Conservation (phyloP, 2,888 invertebrate genomes). For the Platycnemis pennipes region DNA sequence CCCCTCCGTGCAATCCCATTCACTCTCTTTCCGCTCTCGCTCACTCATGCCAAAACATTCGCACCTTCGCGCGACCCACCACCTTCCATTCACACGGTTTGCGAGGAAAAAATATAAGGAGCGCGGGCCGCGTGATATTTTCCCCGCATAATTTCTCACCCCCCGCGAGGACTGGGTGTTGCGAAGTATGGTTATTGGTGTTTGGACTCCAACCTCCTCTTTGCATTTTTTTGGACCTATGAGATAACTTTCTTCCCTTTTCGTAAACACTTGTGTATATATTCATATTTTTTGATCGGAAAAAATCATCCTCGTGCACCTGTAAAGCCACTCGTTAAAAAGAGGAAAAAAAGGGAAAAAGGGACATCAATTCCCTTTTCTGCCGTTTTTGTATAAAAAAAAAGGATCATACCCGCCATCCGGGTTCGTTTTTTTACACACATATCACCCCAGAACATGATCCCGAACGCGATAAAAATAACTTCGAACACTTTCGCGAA, state of each 20-base stretch:
- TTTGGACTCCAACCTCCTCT: conserved; percentile 43
- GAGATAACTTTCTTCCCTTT: not conserved
- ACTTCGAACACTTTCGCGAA: conserved; percentile 40
- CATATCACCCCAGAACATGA: not conserved
- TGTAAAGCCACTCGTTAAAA: conserved; percentile 2
- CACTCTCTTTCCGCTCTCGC: conserved; percentile 17
- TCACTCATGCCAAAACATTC: not conserved
- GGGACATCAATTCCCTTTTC: not conserved
- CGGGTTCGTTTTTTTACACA: not conserved
- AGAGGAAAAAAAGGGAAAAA: not conserved
- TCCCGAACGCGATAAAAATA: conserved; percentile 35
- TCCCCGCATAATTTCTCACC: not conserved
- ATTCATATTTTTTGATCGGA: not conserved
- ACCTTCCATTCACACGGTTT: not conserved
- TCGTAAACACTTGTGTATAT: conserved; percentile 1
- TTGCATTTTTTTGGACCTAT: conserved; percentile 25
- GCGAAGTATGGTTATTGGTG: conserved; percentile 46
- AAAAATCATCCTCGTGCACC: not conserved
- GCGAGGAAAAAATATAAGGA: not conserved
- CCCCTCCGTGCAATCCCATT: not conserved
- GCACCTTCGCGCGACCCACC: not conserved
- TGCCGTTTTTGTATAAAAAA: not conserved
- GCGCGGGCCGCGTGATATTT: not conserved
- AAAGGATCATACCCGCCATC: not conserved
- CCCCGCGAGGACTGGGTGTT: conserved; percentile 51